phyloP scores from a whole-genome alignment of 2,888 invertebrate species.

The Camptogramma bilineatum region DNA sequence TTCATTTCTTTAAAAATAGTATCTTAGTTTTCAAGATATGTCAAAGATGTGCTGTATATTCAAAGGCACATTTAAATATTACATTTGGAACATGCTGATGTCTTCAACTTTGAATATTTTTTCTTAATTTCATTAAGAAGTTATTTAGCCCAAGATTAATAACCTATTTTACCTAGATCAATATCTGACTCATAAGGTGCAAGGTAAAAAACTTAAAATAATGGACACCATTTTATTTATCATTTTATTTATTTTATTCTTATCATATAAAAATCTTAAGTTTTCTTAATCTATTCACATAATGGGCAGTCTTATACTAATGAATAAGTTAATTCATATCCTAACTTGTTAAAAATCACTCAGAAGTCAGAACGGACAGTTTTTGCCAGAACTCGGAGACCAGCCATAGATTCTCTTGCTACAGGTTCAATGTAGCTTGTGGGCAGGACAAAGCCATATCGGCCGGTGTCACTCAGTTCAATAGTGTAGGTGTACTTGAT shows the following conservation, averaged over 20 bases:
- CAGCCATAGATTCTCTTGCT: conserved; percentile 90
- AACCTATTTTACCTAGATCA: too few species aligned
- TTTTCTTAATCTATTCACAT: conserved; percentile 20
- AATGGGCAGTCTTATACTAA: conserved; percentile 22
- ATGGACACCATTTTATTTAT: conserved; percentile 2
- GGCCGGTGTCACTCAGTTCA: conserved; percentile 94
- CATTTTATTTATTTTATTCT: conserved; percentile 9
- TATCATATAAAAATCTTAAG: conserved; percentile 13
- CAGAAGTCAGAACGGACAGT: conserved; percentile 50
- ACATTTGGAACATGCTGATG: too few species aligned
- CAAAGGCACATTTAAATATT: too few species aligned
- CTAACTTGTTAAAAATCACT: conserved; percentile 36
- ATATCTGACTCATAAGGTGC: too few species aligned
- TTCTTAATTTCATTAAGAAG: too few species aligned
- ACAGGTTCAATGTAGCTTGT: conserved; percentile 90
- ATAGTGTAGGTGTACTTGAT: conserved; percentile 96
- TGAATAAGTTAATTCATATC: conserved; percentile 37
- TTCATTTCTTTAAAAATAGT: too few species aligned
- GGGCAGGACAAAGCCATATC: conserved; percentile 94
- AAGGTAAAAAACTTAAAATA: background rate
- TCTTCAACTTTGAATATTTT: too few species aligned
- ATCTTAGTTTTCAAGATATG: too few species aligned
- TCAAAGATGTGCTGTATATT: too few species aligned
- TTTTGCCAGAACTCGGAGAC: conserved; percentile 86
- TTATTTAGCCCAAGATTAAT: background rate